Base-by-base conservation (phyloP, 1,140 invertebrate species). In the Colletes latitarsis region DNA sequence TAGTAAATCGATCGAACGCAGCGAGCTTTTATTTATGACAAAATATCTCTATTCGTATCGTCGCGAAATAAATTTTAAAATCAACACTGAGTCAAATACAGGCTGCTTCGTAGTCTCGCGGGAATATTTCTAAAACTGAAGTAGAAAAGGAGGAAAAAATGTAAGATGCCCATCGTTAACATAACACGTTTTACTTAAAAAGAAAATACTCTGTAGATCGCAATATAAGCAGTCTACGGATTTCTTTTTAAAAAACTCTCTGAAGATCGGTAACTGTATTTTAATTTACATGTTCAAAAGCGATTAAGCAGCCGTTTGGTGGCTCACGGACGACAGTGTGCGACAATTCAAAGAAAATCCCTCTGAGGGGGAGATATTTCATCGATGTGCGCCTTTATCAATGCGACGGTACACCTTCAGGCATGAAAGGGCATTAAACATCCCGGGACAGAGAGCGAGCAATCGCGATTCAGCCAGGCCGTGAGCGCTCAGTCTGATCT, bases 401-500 rank as follows among this genome's bases (percentile, higher is more conserved):
- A 77, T 64, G 77, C 69, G 49, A 64, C 58, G n/a, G 41, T 43
- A 55, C 77, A 72, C 60, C 58, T 72, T 73, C 39, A 57, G 9
- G 21, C 68, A 60, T 70, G 66, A 77, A 77, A 63, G 75, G 75
- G 67, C 43, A 60, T 70, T 77, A 77, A 77, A 77, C 76, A 52
- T 77, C 21, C 41, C 10, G 63, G 63, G 46, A 52, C 39, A 41
- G 19, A 41, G 19, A 21, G 14, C 3, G 66, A 52, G 69, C 77
- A 57, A 78, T 63, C 58, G 60, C 60, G 76, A 72, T 78, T 64
- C 77, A 46, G 8, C 46, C 30, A 52, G 14, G 17, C 49, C 6
- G 55, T 69, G 55, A 41, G 52, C 49, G 30, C 41, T 19, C 30
- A 43, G 69, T 14, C 76, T 82, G 84, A 86, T 86, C 81, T 86